Evolutionary conservation across 2,797 vertebrate species (phyloP).

Genomic region (Steatocranus sp.): DNA sequence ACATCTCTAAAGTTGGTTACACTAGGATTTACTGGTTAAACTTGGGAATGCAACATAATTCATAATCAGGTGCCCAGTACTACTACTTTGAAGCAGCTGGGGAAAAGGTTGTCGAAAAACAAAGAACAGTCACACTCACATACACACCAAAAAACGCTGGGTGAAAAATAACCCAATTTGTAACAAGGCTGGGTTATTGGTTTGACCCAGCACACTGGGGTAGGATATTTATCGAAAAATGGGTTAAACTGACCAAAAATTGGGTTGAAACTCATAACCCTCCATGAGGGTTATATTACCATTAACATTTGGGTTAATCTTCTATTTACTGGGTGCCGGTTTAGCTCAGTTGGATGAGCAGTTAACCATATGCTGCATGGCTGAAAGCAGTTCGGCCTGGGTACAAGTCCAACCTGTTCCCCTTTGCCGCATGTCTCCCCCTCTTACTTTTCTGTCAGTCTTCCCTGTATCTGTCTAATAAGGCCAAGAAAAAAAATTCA

Average conservation of each 20-base stretch:
- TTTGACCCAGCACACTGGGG: not conserved
- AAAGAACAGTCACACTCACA: not conserved
- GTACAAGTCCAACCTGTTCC: not conserved
- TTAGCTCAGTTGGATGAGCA: not conserved
- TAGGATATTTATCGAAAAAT: not conserved
- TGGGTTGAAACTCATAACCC: not conserved
- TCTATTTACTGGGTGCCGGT: not conserved
- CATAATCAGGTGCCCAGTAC: not conserved
- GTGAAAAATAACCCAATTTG: not conserved
- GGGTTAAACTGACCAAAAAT: not conserved
- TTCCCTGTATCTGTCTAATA: not conserved
- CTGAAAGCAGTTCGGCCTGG: not conserved
- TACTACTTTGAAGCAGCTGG: not conserved
- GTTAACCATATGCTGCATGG: not conserved
- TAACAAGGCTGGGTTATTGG: not conserved
- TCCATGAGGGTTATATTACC: not conserved
- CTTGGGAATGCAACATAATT: not conserved
- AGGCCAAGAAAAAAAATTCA: not conserved
- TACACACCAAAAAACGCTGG: not conserved
- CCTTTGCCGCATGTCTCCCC: not conserved
- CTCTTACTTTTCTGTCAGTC: not conserved
- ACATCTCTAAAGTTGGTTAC: not conserved
- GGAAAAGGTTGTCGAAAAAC: not conserved
- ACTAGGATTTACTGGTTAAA: not conserved
- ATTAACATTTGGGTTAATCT: not conserved